Evolutionary conservation across 1,140 invertebrate species (phyloP).

Genomic region (Diachasmimorpha longicaudata): DNA sequence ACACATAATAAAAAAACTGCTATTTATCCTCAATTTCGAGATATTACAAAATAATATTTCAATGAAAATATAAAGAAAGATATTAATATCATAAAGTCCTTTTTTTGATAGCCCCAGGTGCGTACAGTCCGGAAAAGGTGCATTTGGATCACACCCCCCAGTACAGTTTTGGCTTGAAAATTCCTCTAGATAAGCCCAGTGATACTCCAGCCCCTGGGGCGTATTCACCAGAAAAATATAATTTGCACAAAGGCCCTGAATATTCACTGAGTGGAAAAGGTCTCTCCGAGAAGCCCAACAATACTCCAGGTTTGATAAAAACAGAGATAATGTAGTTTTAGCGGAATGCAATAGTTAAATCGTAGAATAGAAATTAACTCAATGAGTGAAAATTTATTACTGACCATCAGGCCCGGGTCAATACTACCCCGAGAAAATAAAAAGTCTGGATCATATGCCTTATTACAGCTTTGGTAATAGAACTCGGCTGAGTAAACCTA

Average conservation of each 20-base stretch:
- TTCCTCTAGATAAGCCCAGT: constrained; percentile 59
- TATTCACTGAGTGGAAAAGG: constrained; percentile 43
- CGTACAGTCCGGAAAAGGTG: constrained; percentile 66
- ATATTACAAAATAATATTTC: too few species aligned
- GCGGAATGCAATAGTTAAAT: not conserved
- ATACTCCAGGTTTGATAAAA: constrained; percentile 14
- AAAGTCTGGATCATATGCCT: constrained; percentile 51
- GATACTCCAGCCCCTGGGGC: constrained; percentile 52
- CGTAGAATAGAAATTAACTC: constrained; percentile 8
- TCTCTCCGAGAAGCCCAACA: constrained; percentile 38
- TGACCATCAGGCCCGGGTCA: constrained; percentile 37
- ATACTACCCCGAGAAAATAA: constrained; percentile 44
- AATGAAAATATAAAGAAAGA: too few species aligned
- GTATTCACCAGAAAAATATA: constrained; percentile 38
- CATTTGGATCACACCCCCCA: constrained; percentile 66
- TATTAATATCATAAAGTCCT: too few species aligned
- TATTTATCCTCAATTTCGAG: not conserved
- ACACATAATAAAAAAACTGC: too few species aligned
- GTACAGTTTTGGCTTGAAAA: constrained; percentile 66
- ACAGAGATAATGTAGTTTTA: not conserved
- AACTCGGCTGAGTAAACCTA: constrained; percentile 41
- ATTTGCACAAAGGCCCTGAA: constrained; percentile 38
- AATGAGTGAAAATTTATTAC: constrained; percentile 19
- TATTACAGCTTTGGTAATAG: constrained; percentile 68
- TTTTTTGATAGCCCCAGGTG: not conserved